Base-by-base conservation (phyloP, 2,113 vertebrate species). In the Brachypteracias leptosomus region DNA sequence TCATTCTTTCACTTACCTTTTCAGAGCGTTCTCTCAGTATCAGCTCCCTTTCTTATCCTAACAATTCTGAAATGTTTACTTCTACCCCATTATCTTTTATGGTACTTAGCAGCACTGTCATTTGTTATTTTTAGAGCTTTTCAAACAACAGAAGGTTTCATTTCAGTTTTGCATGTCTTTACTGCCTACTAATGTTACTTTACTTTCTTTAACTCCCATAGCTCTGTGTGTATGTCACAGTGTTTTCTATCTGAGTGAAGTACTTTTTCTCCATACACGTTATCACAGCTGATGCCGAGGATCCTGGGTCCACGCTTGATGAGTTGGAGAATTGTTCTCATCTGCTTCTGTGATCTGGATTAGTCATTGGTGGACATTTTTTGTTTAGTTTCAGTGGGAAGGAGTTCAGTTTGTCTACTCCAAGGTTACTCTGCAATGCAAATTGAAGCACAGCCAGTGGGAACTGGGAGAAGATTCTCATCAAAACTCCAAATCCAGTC, bases 41-140 rank as follows among this genome's bases (percentile, higher is more conserved):
- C 62, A 59, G 68, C 44, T 92, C n/a, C 71, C 11, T 85, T 87
- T 93, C 76, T 91, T 80, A 63, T 66, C 77, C 87, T 89, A 91
- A 82, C 71, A 91, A 68, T 88, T 79, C 91, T 89, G 59, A 70
- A 89, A 85, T 76, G 79, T 94, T 93, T 95, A 85, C 85, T 96
- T 95, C 81, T 85, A 95, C 46, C 51, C 42, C 81, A 90, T 94
- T 97, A 91, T 97, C 67, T 73, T 95, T 95, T 94, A 77, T 85
- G 59, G 88, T 80, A 55, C 71, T 93, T 85, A 90, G 55, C 75
- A 90, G 46, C 57, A 28, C 8, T 10, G 66, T 72, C 73, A 92
- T 95, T 96, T 94, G 75, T 94, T 96, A 93, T 96, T 94, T 96
- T 95, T 88, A 94, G 88, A 80, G 78, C 75, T 91, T 94, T 94